Base-by-base conservation (phyloP, 2,888 invertebrate species). In the Hirtodrosophila trivittata region DNA sequence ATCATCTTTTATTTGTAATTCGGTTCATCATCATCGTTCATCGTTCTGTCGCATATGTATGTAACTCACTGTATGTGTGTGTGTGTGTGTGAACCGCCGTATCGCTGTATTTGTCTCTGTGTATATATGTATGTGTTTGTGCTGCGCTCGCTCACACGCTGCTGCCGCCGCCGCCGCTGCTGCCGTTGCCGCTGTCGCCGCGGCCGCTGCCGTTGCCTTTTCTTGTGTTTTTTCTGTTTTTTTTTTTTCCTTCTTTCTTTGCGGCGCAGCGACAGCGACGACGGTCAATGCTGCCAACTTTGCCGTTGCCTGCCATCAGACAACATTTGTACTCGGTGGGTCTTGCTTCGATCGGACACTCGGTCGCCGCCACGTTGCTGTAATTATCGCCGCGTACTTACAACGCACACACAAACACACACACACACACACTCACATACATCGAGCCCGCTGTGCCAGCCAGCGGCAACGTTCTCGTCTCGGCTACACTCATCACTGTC, bases 1-100 rank as follows among this genome's bases (percentile, higher is more conserved):
- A 89, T 89, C 88, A 89, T 89, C 89, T 89, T 89, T 89, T 89
- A 89, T 89, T 89, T 89, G 88, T 89, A 89, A 89, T 89, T 89
- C 88, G 89, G 88, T 89, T 89, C 88, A 89, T 89, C 88, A 88
- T 88, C 89, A 89, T 89, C 88, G 89, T 89, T 87, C 87, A 89
- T 89, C 89, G 88, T 88, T 81, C 87, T 87, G 83, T 77, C 87
- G 85, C 87, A 84, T 78, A 62, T 74, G 77, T 80, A 56, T 64
- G 85, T 77, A 78, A 55, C 55, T 57, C 47, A 51, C 47, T 77
- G 37, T 60, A 18, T 47, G 8, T 35, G 2, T 51, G 1, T 42
- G 5, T 57, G 37, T 30, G 37, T 35, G 16, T 30, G 9, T 21
- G 18, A 21, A 21, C 18, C 18, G 41, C 35, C 9, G 21, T 49